These are phyloP conservation scores for Eudemis profundana DNA, from an alignment of 2,888 invertebrate genomes.

Conservation along the genomic window DNA sequence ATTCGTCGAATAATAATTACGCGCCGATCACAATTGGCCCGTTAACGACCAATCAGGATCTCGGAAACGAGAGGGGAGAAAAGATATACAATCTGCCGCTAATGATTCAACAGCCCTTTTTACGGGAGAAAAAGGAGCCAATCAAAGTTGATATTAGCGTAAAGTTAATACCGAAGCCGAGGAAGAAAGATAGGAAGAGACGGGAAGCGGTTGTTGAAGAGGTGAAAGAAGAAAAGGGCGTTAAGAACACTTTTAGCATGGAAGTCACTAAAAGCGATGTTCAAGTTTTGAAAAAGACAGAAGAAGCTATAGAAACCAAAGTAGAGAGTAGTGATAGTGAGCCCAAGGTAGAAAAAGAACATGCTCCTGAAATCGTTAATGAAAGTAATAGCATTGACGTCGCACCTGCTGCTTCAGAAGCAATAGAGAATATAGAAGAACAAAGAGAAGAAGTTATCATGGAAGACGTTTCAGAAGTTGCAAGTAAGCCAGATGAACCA, in stretches of 20 bases:
- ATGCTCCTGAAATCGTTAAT: slow-evolving; percentile 40
- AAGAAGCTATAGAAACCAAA: slow-evolving; percentile 61
- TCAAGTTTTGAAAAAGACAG: slow-evolving; percentile 69
- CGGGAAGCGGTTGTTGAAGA: slow-evolving; percentile 68
- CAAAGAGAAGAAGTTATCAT: neutral
- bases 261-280: slow-evolving; percentile 73
- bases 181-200: slow-evolving; percentile 76
- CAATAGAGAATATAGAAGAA: slow-evolving; percentile 11
- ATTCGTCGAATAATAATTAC: slow-evolving; percentile 84
- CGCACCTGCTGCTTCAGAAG: slow-evolving; percentile 22
- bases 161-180: slow-evolving; percentile 88
- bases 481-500: slow-evolving; percentile 31
- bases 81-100: slow-evolving; percentile 79
- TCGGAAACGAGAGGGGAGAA: slow-evolving; percentile 73
- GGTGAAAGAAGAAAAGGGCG: slow-evolving; percentile 63
- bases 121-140: slow-evolving; percentile 88
- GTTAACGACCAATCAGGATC: slow-evolving; percentile 82
- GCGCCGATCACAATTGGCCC: slow-evolving; percentile 79
- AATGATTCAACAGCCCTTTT: slow-evolving; percentile 86
- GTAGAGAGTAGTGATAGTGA: slow-evolving; percentile 38
- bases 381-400: slow-evolving; percentile 44
- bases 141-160: slow-evolving; percentile 92
- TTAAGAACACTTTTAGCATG: slow-evolving; percentile 78
- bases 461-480: slow-evolving; percentile 42
- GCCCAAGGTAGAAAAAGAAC: slow-evolving; percentile 48